Percentiles rank a stretch among this genome's conserved stretches.
phyloP scores from a whole-genome alignment of 2,113 vertebrate species.

The Ancistrus triradiatus region DNA sequence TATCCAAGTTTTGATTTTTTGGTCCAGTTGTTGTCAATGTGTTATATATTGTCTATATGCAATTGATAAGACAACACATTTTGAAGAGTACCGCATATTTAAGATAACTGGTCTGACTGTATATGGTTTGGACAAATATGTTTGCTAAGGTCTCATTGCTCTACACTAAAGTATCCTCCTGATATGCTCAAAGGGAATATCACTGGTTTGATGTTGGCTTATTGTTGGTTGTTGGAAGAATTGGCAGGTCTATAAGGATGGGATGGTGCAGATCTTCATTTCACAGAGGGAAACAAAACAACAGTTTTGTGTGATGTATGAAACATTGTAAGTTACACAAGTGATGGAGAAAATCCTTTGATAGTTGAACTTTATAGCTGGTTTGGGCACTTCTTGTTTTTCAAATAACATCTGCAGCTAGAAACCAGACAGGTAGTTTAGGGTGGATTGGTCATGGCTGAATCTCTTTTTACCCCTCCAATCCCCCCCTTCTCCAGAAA shows the following conservation, averaged over 20 bases:
- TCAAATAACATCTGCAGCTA: constrained; percentile 73
- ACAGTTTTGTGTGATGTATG: neutral
- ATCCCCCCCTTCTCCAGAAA: constrained; percentile 54
- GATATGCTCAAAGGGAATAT: too few species aligned
- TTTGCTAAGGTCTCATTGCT: too few species aligned
- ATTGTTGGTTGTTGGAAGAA: neutral
- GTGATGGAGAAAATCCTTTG: too few species aligned
- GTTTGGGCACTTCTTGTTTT: constrained; percentile 53
- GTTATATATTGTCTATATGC: too few species aligned
- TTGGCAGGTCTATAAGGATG: neutral
- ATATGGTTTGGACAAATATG: too few species aligned
- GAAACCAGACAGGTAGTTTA: constrained; percentile 71
- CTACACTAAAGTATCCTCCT: too few species aligned
- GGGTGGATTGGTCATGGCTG: constrained; percentile 58
- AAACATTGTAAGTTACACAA: constrained; percentile 10
- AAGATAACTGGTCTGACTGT: too few species aligned
- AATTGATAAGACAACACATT: too few species aligned
- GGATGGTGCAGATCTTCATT: neutral
- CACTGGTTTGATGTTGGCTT: too few species aligned
- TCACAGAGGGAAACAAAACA: neutral
- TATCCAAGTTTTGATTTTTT: too few species aligned
- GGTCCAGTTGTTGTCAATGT: too few species aligned
- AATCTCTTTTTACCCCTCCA: constrained; percentile 55
- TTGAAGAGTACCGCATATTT: too few species aligned
- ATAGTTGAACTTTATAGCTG: constrained; percentile 66